Percentiles rank a stretch among this genome's conserved stretches.
These are phyloP conservation scores for Drosophila albomicans DNA, from an alignment of 1,140 invertebrate species.

Conservation along the genomic window DNA sequence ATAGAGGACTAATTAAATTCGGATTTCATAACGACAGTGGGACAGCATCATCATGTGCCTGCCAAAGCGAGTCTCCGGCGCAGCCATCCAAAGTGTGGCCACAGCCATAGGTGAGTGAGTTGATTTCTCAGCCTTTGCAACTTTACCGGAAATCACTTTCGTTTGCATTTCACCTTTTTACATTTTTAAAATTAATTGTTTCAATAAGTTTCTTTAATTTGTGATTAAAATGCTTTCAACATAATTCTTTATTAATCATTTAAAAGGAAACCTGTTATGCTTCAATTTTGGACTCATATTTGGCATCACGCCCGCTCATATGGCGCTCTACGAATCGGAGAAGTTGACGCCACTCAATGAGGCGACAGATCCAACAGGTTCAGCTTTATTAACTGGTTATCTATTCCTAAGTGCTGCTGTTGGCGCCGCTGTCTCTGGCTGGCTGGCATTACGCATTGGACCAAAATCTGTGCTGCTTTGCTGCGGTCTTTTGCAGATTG, in stretches of 20 bases:
- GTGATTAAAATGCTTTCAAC: too few relatives aligned
- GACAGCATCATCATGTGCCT: conserved; percentile 56
- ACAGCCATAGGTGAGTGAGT: conserved; percentile 59
- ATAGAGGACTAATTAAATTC: neutral
- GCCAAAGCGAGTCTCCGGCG: conserved; percentile 61
- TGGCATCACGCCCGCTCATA: conserved; percentile 74
- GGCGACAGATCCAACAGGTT: conserved; percentile 49
- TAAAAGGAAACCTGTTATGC: conserved; percentile 68
- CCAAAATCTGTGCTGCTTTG: conserved; percentile 71
- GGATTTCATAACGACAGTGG: neutral
- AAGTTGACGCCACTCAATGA: conserved; percentile 53
- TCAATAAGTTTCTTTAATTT: too few relatives aligned
- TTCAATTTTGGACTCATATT: conserved; percentile 78
- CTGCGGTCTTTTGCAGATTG: conserved; percentile 74
- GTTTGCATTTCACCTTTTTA: too few relatives aligned
- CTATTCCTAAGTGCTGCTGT: conserved; percentile 69
- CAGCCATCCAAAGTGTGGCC: conserved; percentile 65
- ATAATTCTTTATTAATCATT: too few relatives aligned
- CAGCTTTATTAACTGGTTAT: conserved; percentile 58
- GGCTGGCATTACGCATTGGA: conserved; percentile 63
- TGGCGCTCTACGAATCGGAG: conserved; percentile 65
- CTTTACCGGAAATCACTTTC: too few relatives aligned
- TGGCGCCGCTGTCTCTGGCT: conserved; percentile 60
- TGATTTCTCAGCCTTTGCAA: neutral
- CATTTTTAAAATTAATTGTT: too few relatives aligned